A percentile compares a stretch with the other conserved stretches of the same genome.
phyloP scores from a whole-genome alignment of 1,140 invertebrate genomes.

The Euura lappo region DNA sequence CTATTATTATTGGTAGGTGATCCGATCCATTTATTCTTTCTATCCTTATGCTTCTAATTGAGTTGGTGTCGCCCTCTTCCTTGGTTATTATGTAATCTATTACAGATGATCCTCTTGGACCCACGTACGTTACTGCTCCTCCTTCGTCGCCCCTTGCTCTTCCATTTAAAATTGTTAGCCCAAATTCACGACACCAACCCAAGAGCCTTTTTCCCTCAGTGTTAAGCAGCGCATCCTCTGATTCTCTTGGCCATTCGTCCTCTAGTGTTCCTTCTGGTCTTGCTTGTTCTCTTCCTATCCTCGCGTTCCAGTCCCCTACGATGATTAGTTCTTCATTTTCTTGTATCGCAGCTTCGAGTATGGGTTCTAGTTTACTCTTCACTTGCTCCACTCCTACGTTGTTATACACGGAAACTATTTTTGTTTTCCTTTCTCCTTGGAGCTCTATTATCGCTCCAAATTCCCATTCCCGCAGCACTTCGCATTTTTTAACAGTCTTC shows the following conservation, averaged over 20 bases:
- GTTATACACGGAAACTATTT: constrained; percentile 20
- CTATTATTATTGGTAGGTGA: constrained; percentile 13
- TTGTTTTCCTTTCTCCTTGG: not conserved
- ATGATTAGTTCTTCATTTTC: not conserved
- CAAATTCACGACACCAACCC: constrained; percentile 12
- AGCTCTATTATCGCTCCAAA: not conserved
- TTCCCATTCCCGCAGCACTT: constrained; percentile 14
- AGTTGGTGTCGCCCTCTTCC: not conserved
- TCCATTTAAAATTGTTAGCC: constrained; percentile 12
- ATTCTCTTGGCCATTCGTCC: not conserved
- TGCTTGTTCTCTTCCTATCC: constrained; percentile 16
- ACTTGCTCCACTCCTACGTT: constrained; percentile 10
- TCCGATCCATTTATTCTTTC: constrained; percentile 8
- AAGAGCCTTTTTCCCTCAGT: constrained; percentile 17
- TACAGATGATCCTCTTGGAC: constrained; percentile 1
- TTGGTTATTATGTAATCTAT: not conserved
- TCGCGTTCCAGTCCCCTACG: constrained; percentile 19
- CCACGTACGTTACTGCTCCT: constrained; percentile 12
- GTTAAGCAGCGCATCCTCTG: constrained; percentile 15
- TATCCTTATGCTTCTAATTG: constrained; percentile 4
- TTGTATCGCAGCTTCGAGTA: not conserved
- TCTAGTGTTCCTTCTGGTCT: not conserved
- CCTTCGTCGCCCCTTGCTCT: constrained; percentile 8
- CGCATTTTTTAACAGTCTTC: not conserved
- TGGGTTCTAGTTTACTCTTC: not conserved